Conservation (phyloP, 2,113 vertebrate species). For the Protomyctophum bolini region DNA sequence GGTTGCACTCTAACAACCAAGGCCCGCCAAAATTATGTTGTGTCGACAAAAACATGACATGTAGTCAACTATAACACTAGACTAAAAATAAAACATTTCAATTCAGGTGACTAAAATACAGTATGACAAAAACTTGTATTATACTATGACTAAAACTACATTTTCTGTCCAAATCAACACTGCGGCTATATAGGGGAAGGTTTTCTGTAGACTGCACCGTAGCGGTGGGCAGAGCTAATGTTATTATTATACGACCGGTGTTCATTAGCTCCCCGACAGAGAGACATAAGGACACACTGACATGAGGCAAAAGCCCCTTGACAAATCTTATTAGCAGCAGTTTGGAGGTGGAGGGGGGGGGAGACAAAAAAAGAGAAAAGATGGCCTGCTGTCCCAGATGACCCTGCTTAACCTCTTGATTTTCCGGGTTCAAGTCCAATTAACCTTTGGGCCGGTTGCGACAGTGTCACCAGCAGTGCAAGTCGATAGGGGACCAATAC, state of each 20-base stretch:
- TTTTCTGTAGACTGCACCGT: neutral
- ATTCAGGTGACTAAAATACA: too few species aligned
- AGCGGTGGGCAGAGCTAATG: conserved; percentile 58
- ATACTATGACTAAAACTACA: too few species aligned
- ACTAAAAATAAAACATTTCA: too few species aligned
- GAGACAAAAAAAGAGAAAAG: conserved; percentile 66
- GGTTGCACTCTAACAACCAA: too few species aligned
- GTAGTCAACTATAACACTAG: too few species aligned
- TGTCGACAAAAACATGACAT: too few species aligned
- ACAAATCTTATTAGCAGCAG: conserved; percentile 91
- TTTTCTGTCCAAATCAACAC: too few species aligned
- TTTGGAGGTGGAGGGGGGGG: conserved; percentile 58
- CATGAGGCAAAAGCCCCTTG: conserved; percentile 77
- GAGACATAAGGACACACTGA: conserved; percentile 71
- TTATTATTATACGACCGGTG: conserved; percentile 59
- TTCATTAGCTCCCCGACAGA: conserved; percentile 61
- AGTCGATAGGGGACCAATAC: conserved; percentile 90
- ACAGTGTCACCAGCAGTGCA: conserved; percentile 87
- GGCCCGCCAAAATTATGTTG: too few species aligned
- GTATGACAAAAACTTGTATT: too few species aligned
- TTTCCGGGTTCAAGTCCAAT: conserved; percentile 99
- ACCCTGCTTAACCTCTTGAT: conserved; percentile 96
- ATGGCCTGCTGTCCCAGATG: conserved; percentile 88
- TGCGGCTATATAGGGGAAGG: too few species aligned
- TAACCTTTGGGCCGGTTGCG: conserved; percentile 90